Conservation (phyloP, 53 echinoderm and acorn worm species). For the Hippasteria phrygiana region DNA sequence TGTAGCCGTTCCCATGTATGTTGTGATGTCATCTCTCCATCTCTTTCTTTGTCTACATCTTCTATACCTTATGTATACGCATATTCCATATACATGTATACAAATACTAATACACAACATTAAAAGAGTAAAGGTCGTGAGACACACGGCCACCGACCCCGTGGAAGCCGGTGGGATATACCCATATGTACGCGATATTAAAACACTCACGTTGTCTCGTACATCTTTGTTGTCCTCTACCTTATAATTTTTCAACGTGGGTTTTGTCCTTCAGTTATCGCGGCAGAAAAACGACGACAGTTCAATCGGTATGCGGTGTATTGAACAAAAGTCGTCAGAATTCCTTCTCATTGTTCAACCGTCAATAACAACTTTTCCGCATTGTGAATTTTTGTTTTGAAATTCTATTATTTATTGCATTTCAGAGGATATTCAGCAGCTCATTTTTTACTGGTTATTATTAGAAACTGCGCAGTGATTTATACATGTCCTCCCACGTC, state of each 20-base stretch:
- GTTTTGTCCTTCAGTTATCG: neutral
- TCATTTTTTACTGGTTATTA: neutral
- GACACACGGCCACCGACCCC: no score
- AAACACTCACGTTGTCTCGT: neutral
- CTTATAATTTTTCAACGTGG: neutral
- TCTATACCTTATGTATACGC: no score
- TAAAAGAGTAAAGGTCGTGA: no score
- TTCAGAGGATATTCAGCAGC: neutral
- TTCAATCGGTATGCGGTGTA: neutral
- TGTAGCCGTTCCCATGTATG: no score
- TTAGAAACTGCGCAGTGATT: neutral
- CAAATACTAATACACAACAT: no score
- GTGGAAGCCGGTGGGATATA: no score
- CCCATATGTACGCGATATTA: neutral
- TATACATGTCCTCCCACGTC: neutral
- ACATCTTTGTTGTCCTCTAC: neutral
- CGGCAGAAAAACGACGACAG: neutral
- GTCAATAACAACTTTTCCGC: neutral
- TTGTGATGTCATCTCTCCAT: no score
- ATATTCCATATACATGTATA: no score
- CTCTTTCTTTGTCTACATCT: no score
- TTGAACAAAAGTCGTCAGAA: neutral
- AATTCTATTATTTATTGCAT: neutral
- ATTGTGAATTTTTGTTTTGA: neutral
- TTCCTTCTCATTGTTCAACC: neutral